phyloP scores from a whole-genome alignment of 1,140 invertebrate species.

The Schlechtendalia chinensis region DNA sequence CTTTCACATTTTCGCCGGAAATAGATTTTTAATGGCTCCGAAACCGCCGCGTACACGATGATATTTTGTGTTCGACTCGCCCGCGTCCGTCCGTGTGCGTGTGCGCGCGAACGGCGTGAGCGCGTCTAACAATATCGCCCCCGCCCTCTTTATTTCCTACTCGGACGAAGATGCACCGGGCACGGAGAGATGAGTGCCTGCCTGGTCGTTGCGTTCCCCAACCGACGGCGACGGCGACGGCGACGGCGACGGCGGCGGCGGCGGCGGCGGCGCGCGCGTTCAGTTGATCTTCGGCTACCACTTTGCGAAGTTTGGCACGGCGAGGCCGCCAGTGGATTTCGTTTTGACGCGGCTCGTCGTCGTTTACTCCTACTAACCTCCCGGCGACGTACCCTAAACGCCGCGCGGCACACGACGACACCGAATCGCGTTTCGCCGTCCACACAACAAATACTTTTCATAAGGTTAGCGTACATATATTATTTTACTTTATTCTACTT shows the following conservation, averaged over 20 bases:
- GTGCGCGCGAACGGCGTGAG: not conserved
- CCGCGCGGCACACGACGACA: too few relatives aligned
- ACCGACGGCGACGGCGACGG: constrained; percentile 1
- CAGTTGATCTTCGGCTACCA: constrained; percentile 48
- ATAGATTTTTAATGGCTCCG: constrained; percentile 1
- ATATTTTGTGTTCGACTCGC: not conserved
- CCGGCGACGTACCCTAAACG: not conserved
- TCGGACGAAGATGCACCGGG: constrained; percentile 37
- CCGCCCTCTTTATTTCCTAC: constrained; percentile 49
- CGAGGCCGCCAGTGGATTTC: not conserved
- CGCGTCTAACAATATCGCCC: constrained; percentile 28
- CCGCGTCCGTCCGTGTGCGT: not conserved
- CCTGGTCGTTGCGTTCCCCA: constrained; percentile 11
- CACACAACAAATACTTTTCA: too few relatives aligned
- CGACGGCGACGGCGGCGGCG: not conserved
- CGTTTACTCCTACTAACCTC: not conserved
- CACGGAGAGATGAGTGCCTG: constrained; percentile 19
- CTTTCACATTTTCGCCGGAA: constrained; percentile 34
- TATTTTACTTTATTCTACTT: too few relatives aligned
- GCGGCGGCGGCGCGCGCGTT: too few relatives aligned
- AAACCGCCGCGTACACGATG: not conserved
- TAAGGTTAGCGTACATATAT: too few relatives aligned
- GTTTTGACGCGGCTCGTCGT: not conserved
- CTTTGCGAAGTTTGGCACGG: constrained; percentile 31
- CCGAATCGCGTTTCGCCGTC: not conserved